A percentile compares a stretch with the other conserved stretches of the same genome.
Evolutionary conservation across 2,113 vertebrate genomes (phyloP).

Genomic region (Rhabdomys dilectus): DNA sequence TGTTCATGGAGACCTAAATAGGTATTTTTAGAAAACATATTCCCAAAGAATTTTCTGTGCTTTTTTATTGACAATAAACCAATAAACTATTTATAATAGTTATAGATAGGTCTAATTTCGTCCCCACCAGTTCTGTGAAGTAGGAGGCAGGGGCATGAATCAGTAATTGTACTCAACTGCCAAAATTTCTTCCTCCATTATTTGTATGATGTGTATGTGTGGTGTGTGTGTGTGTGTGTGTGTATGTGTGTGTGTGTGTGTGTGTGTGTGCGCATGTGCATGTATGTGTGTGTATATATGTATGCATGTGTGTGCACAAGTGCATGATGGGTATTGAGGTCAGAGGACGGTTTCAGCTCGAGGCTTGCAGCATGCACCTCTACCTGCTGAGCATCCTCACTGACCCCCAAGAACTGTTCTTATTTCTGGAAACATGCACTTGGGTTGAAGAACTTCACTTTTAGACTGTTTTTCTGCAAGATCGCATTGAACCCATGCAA

Average conservation of each 20-base stretch:
- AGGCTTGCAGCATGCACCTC: no score
- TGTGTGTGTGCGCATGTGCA: no score
- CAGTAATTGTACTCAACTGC: background rate
- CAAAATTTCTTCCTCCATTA: background rate
- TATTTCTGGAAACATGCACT: background rate
- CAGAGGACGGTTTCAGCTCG: background rate
- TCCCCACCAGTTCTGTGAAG: background rate
- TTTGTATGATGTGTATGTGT: background rate
- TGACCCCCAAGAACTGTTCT: background rate
- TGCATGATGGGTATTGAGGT: background rate
- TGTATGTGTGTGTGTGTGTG: background rate
- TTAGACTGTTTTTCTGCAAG: background rate
- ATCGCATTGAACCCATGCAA: background rate
- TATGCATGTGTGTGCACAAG: background rate
- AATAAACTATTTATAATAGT: slow-evolving; percentile 29
- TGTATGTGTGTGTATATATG: no score
- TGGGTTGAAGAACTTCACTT: background rate
- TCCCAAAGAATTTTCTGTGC: background rate
- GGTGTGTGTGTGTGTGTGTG: background rate
- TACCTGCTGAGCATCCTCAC: no score
- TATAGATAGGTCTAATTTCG: background rate
- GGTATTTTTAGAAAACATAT: background rate
- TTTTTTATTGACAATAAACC: slow-evolving; percentile 13
- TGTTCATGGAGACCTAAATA: background rate
- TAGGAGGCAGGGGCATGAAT: background rate